Base-by-base conservation (phyloP, 2,797 vertebrate species). In the Gambusia yucatana region DNA sequence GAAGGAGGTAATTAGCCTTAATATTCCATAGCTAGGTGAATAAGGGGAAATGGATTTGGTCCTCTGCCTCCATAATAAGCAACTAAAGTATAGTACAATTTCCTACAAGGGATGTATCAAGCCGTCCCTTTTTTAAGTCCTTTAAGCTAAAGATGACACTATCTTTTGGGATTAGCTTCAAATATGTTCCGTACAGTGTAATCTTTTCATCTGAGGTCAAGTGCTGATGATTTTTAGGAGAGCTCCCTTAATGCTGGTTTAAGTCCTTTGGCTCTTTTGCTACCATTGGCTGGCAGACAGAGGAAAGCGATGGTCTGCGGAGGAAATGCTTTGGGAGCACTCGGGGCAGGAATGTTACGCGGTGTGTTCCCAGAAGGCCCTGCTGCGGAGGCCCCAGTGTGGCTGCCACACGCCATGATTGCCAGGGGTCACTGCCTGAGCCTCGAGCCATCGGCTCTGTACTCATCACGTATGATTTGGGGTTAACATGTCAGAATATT, bases 331-430 rank as follows among this genome's bases (percentile, higher is more conserved):
- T 75, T 75, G 80, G 90, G 87, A 89, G 86, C 88, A 91, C 86
- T 89, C 80, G 30, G 57, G 90, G 86, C 83, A 88, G 93, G 93
- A 94, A 95, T 94, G 91, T 11, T 76, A 88, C 59, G 46, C 28
- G 71, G 72, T 61, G 47, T 9, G 25, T 87, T 94, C 91, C 91
- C 93, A 92, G 86, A 93, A 91, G 92, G 89, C 89, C 76, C 8
- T 2, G 80, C 79, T 77, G 78, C 82, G 59, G 90, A 85, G 90
- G 89, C 89, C 90, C 89, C 86, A 79, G 82, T 82, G 89, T 82
- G 90, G 89, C 89, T 87, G 92, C 93, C 92, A 94, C 95, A 94
- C 92, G 92, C 89, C 92, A 81, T 88, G 89, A 90, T 93, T 86
- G 87, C 90, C 90, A 93, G 86, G 92, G 94, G 93, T 94, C 94